These are phyloP conservation scores for Dicranocentrus wangi DNA, from an alignment of 2,888 invertebrate genomes.

Conservation along the genomic window DNA sequence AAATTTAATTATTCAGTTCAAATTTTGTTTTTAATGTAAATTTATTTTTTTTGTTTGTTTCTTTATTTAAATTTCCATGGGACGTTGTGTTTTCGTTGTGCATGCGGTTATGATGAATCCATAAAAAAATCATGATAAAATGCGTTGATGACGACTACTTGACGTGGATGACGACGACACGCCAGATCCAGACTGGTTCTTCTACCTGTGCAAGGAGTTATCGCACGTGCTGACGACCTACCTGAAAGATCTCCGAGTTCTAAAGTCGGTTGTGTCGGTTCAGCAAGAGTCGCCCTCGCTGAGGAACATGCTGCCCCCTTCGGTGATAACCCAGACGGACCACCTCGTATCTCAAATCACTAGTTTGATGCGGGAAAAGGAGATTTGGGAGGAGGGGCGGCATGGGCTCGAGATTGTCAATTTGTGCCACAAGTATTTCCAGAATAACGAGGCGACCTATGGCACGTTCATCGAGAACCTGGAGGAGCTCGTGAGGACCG, in stretches of 20 bases:
- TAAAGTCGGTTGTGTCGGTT: not conserved
- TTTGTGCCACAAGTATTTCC: slow-evolving; percentile 53
- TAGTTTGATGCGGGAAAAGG: slow-evolving; percentile 56
- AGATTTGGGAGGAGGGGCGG: slow-evolving; percentile 65
- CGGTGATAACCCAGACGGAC: slow-evolving; percentile 40
- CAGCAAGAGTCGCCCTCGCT: slow-evolving; percentile 33
- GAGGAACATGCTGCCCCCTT: slow-evolving; percentile 51
- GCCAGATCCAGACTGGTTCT: slow-evolving; percentile 71
- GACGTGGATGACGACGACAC: not conserved
- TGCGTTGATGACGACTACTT: not conserved
- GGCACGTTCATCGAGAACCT: not conserved
- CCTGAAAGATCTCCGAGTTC: slow-evolving; percentile 52
- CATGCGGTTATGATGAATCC: not conserved
- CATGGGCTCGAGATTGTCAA: slow-evolving; percentile 67
- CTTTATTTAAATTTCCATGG: slow-evolving; percentile 6
- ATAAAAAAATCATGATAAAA: not conserved
- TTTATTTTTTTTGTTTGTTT: slow-evolving; percentile 25
- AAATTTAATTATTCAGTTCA: not conserved
- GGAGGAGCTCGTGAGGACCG: not conserved
- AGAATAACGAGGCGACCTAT: slow-evolving; percentile 54
- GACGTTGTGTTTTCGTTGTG: slow-evolving; percentile 36
- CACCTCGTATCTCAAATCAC: slow-evolving; percentile 4
- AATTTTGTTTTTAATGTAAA: slow-evolving; percentile 22
- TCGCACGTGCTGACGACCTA: slow-evolving; percentile 37
- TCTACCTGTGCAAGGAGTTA: slow-evolving; percentile 68